These are phyloP conservation scores for Tetramorium simillimum DNA, from an alignment of 1,140 invertebrate species.

Conservation along the genomic window DNA sequence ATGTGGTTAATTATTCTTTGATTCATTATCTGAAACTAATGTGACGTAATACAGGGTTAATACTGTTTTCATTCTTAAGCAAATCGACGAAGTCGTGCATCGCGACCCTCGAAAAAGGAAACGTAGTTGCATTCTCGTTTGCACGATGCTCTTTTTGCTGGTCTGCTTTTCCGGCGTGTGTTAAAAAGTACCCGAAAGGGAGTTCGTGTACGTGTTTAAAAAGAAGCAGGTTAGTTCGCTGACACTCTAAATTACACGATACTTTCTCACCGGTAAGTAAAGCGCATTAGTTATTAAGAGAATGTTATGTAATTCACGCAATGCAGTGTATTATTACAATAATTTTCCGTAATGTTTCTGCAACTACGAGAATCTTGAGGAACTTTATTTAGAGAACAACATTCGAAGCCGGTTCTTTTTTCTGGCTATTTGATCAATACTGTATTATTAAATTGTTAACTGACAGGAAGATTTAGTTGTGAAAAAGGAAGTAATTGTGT, in stretches of 20 bases:
- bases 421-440: not conserved
- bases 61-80: not conserved
- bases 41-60: not conserved
- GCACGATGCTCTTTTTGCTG: constrained; percentile 17
- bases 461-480: not conserved
- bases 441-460: not conserved
- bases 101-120: not conserved
- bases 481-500: not conserved
- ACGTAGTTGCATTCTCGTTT: constrained; percentile 33
- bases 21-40: not conserved
- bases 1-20: not conserved
- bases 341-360: not conserved
- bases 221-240: not conserved
- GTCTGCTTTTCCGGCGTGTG: not conserved
- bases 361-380: not conserved
- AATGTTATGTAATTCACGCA: not conserved
- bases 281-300: constrained; percentile 34
- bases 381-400: not conserved
- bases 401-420: not conserved
- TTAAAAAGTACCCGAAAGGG: constrained; percentile 18
- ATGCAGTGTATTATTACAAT: constrained; percentile 15
- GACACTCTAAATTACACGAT: constrained; percentile 34
- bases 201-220: constrained; percentile 17
- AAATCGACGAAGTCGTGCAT: not conserved
- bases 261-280: constrained; percentile 12